phyloP scores from a whole-genome alignment of 2,888 invertebrate species.

The Colletes collaris region DNA sequence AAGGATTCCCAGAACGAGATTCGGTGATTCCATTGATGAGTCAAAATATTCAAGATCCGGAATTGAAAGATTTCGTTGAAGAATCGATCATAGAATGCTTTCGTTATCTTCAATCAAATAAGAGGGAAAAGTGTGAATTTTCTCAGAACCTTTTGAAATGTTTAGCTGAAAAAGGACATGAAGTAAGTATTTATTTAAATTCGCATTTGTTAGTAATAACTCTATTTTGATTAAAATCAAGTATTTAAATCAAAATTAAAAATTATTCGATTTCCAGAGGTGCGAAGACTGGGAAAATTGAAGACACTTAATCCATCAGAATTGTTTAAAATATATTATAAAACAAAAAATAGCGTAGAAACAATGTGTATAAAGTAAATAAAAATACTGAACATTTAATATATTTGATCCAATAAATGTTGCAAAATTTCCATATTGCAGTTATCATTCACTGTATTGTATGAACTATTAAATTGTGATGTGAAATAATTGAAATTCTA shows the following conservation, averaged over 20 bases:
- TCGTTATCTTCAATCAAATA: slow-evolving; percentile 83
- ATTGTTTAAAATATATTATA: background rate
- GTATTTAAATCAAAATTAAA: background rate
- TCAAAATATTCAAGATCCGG: slow-evolving; percentile 86
- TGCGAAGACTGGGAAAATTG: slow-evolving; percentile 90
- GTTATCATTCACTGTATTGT: background rate
- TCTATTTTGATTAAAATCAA: too few relatives aligned
- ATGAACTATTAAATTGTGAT: slow-evolving; percentile 11
- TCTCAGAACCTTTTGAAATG: slow-evolving; percentile 88
- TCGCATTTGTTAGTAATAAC: background rate
- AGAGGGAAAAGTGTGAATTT: slow-evolving; percentile 87
- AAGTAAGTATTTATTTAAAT: slow-evolving; percentile 73
- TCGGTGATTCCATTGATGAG: slow-evolving; percentile 86
- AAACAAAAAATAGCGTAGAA: background rate
- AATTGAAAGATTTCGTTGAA: slow-evolving; percentile 88
- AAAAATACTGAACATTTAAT: slow-evolving; percentile 9
- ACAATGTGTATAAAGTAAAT: slow-evolving; percentile 1
- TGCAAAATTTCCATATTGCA: background rate
- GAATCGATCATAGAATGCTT: slow-evolving; percentile 90
- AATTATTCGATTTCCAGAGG: slow-evolving; percentile 81
- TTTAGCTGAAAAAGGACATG: slow-evolving; percentile 88
- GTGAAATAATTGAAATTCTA: background rate
- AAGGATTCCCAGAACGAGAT: slow-evolving; percentile 87
- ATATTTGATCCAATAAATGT: background rate
- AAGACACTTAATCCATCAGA: background rate